Base-by-base conservation (phyloP, 2,888 invertebrate genomes). In the Aspidapion aeneum region DNA sequence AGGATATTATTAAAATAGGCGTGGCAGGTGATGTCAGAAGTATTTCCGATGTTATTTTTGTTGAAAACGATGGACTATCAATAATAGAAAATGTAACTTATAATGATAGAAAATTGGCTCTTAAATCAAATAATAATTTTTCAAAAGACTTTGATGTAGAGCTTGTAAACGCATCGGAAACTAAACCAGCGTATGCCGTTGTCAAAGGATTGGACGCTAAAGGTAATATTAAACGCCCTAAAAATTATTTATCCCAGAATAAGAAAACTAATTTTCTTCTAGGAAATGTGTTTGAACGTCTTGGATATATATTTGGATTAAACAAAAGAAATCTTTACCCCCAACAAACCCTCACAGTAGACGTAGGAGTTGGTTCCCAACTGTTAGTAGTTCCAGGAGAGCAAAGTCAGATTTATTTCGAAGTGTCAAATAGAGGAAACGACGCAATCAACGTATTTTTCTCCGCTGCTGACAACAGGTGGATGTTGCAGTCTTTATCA, bases 401-500 rank as follows among this genome's bases (percentile, higher is more conserved):
- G 62, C 66, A 67, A 35, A 67, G 73, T n/a, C 72, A 76, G 66
- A 73, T 92, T n/a, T 83, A 86, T 65, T 91, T 90, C 72, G 89
- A 90, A 77, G 86, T 92, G 0, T 89, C 87, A 0, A 92, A 92
- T 78, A 86, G 85, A 77, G 84, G 84, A n/a, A 83, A 83, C 9
- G 84, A 81, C 66, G 75, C 82, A 0, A 82, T 83, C 18, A 81
- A 80, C 64, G 87, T 86, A 70, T 79, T 78, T 61, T 90, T 88
- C 73, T 83, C 82, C 22, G 87, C 87, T 0, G 82, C 82, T 9
- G 85, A 88, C 60, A 84, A 89, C 71, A 80, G 84, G 63, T 79
- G 83, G 17, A 84, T 86, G 68, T 72, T 90, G 19, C 79, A 83
- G 21, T 82, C 82, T 1, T 82, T 90, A 64, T 80, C 76, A 35